Evolutionary conservation across 2,797 vertebrate genomes (phyloP).

Genomic region (Protonibea diacanthus): DNA sequence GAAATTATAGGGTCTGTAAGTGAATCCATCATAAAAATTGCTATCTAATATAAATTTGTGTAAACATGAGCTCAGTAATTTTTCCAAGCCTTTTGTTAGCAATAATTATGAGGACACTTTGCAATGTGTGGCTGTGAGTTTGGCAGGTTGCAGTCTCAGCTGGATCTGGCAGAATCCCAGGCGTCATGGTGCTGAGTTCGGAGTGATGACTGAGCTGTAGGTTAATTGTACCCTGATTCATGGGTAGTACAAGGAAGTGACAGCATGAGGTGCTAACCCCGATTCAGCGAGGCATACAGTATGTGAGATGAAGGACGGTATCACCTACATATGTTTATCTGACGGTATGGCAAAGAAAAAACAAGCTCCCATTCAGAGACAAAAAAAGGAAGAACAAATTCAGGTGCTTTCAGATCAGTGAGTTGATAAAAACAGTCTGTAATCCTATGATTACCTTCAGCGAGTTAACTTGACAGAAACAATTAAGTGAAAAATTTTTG

Average conservation of each 20-base stretch:
- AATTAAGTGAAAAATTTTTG: neutral
- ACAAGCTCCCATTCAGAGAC: conserved; percentile 5
- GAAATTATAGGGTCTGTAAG: conserved; percentile 9
- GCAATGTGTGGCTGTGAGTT: conserved; percentile 45
- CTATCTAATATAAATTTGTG: neutral
- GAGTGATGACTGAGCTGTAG: conserved; percentile 43
- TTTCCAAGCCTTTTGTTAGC: conserved; percentile 32
- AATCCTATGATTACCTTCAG: neutral
- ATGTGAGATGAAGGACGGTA: conserved; percentile 15
- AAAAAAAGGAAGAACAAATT: conserved; percentile 50
- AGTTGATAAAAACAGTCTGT: conserved; percentile 1
- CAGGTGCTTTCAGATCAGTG: conserved; percentile 9
- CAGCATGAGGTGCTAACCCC: conserved; percentile 38
- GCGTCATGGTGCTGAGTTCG: conserved; percentile 25
- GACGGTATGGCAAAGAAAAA: conserved; percentile 6
- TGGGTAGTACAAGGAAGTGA: conserved; percentile 41
- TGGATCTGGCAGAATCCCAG: conserved; percentile 52
- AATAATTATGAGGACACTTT: conserved; percentile 46
- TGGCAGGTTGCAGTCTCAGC: conserved; percentile 58
- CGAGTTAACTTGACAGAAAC: neutral
- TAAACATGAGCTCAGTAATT: conserved; percentile 24
- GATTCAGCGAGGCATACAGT: conserved; percentile 37
- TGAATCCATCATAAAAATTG: conserved; percentile 33
- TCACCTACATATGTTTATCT: conserved; percentile 20
- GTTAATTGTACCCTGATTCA: conserved; percentile 55